Conservation (phyloP, 1,140 invertebrate species). For the Bombus polaris region DNA sequence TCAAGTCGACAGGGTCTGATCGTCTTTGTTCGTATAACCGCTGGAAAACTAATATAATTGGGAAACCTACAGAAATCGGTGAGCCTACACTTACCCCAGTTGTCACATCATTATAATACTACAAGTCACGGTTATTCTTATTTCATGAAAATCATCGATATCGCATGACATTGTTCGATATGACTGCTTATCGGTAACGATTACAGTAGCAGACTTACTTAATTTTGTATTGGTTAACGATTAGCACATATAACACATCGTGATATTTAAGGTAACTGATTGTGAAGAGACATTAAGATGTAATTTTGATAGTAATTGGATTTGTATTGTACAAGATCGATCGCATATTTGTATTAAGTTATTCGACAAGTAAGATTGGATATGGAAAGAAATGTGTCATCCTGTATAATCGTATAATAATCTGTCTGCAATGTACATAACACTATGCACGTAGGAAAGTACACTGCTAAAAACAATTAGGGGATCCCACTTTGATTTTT, state of each 20-base stretch:
- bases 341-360: neutral
- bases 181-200: constrained; percentile 23
- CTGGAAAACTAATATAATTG: constrained; percentile 13
- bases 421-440: neutral
- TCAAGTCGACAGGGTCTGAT: constrained; percentile 46
- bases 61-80: neutral
- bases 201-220: constrained; percentile 61
- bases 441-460: no score
- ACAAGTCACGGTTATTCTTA: neutral
- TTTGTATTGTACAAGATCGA: neutral
- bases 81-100: neutral
- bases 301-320: neutral
- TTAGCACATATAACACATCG: neutral
- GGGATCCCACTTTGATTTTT: neutral
- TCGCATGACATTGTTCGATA: neutral
- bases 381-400: neutral
- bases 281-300: no score
- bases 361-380: neutral
- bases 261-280: neutral
- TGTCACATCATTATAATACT: neutral
- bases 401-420: neutral
- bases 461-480: neutral
- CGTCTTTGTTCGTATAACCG: constrained; percentile 43
- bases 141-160: neutral
- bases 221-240: constrained; percentile 11